These are phyloP conservation scores for Neria commutata DNA, from an alignment of 2,888 invertebrate genomes.

Conservation along the genomic window DNA sequence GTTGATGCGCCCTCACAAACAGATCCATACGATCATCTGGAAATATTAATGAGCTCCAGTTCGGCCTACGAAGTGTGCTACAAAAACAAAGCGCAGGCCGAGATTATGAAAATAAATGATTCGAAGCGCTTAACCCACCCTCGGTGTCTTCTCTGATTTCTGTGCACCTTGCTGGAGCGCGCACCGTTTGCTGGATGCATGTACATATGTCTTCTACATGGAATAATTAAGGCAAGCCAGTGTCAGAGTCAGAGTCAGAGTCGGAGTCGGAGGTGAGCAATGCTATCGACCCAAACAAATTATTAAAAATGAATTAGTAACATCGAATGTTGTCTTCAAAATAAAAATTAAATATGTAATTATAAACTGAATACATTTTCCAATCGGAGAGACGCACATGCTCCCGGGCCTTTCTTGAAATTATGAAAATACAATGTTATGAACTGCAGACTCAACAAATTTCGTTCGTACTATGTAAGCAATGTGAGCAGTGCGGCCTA, in stretches of 20 bases:
- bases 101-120: no score
- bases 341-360: background rate
- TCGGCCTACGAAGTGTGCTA: no score
- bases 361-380: constrained; percentile 5
- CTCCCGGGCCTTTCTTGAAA: constrained; percentile 38
- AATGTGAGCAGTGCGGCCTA: no score
- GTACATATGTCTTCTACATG: constrained; percentile 20
- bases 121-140: no score
- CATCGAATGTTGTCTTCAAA: constrained; percentile 39
- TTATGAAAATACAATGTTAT: no score
- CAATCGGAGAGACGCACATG: constrained; percentile 40
- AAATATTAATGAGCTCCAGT: no score
- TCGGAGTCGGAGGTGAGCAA: constrained; percentile 41
- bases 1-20: no score
- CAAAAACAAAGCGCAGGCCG: no score
- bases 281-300: constrained; percentile 47
- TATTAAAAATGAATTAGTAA: constrained; percentile 59
- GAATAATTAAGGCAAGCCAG: constrained; percentile 21
- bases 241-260: no score
- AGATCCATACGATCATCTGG: no score
- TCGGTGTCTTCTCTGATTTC: background rate
- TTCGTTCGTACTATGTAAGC: no score
- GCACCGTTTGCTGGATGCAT: constrained; percentile 32
- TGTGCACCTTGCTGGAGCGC: constrained; percentile 4
- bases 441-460: no score